phyloP scores from a whole-genome alignment of 2,113 vertebrate species.

The Campylorhamphus procurvoides region DNA sequence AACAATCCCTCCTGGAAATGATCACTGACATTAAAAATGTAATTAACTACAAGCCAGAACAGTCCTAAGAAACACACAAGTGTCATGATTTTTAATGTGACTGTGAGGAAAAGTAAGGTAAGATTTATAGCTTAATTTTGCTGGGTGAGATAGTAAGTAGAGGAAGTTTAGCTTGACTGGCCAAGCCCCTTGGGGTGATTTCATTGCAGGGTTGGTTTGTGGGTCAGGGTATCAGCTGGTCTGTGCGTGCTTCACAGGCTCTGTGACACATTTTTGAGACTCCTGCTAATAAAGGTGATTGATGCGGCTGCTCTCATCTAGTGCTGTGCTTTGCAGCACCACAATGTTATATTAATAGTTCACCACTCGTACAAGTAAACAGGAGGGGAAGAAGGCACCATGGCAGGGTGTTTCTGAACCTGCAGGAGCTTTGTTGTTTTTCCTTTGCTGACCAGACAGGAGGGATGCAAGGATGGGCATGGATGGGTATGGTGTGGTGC shows the following conservation, averaged over 20 bases:
- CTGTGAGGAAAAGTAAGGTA: not conserved
- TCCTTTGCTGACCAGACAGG: not conserved
- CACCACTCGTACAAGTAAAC: not conserved
- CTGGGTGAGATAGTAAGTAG: not conserved
- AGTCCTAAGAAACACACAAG: not conserved
- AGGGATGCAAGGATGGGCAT: not conserved
- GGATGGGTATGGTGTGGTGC: not conserved
- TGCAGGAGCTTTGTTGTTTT: not conserved
- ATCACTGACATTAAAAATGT: not conserved
- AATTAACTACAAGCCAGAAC: not conserved
- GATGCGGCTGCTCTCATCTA: not conserved
- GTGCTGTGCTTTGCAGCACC: not conserved
- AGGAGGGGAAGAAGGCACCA: not conserved
- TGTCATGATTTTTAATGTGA: not conserved
- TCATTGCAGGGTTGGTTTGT: not conserved
- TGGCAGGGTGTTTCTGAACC: not conserved
- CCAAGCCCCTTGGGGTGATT: not conserved
- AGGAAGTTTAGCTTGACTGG: not conserved
- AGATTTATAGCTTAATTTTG: slow-evolving; percentile 26
- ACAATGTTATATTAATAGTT: not conserved
- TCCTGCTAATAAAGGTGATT: not conserved
- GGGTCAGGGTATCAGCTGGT: not conserved
- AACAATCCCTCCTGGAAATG: not conserved
- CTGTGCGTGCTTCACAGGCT: not conserved
- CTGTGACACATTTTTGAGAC: not conserved